phyloP scores from a whole-genome alignment of 1,140 invertebrate species.

The Cotesia chilonis region DNA sequence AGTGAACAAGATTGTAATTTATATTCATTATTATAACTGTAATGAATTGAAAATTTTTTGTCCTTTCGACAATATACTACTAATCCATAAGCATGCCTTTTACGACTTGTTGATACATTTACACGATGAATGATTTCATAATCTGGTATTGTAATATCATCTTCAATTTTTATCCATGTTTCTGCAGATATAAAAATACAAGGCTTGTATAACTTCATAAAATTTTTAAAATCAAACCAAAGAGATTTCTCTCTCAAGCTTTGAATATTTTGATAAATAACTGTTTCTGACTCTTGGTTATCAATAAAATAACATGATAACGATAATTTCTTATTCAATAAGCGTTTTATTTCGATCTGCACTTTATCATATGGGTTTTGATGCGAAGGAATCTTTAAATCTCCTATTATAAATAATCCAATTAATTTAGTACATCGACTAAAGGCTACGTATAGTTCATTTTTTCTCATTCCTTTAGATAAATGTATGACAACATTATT shows the following conservation, averaged over 20 bases:
- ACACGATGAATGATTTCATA: too few species aligned
- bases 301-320: conserved; percentile 25
- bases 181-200: too few species aligned
- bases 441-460: conserved; percentile 36
- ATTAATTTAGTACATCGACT: conserved; percentile 35
- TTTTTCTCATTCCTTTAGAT: conserved; percentile 2
- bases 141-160: too few species aligned
- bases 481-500: conserved; percentile 33
- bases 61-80: too few species aligned
- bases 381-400: conserved; percentile 15
- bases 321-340: conserved; percentile 13
- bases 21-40: conserved; percentile 15
- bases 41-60: conserved; percentile 19
- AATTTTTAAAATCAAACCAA: conserved; percentile 30
- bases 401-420: conserved; percentile 31
- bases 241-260: conserved; percentile 26
- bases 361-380: conserved; percentile 22
- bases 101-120: too few species aligned
- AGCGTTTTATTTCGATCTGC: conserved; percentile 23
- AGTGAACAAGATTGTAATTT: conserved; percentile 32
- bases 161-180: too few species aligned
- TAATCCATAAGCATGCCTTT: too few species aligned
- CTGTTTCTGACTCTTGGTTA: conserved; percentile 11
- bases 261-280: conserved; percentile 33
- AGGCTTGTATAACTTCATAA: conserved; percentile 19